phyloP scores from a whole-genome alignment of 2,888 invertebrate species.

The Lordiphosa fenestrarum region DNA sequence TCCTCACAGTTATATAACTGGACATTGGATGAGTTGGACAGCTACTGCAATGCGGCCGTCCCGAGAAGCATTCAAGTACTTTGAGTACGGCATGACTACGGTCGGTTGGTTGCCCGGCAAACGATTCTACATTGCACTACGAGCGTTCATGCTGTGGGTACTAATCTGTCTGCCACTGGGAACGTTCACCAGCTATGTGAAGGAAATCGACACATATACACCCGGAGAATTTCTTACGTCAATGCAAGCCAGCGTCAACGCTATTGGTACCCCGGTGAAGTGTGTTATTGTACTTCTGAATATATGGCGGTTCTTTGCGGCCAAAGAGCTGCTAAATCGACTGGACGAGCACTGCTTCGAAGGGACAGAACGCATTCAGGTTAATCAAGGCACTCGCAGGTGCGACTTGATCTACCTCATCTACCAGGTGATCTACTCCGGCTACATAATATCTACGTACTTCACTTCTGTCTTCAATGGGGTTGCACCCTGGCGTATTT shows the following conservation, averaged over 20 bases:
- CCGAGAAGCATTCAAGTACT: slow-evolving; percentile 32
- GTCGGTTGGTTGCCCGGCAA: slow-evolving; percentile 31
- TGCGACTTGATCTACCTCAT: slow-evolving; percentile 1
- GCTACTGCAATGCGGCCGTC: neutral
- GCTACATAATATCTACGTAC: neutral
- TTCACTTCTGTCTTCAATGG: neutral
- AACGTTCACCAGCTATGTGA: slow-evolving; percentile 20
- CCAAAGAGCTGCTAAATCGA: neutral
- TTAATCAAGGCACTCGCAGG: neutral
- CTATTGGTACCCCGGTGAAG: neutral
- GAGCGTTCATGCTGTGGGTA: slow-evolving; percentile 12
- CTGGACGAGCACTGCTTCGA: neutral
- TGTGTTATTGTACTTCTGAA: neutral
- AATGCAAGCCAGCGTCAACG: neutral
- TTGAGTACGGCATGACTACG: slow-evolving; percentile 17
- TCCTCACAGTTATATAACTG: no score
- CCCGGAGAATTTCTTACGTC: neutral
- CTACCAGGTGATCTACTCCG: neutral
- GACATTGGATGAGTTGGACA: no score
- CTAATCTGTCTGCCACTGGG: slow-evolving; percentile 29
- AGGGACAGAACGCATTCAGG: neutral
- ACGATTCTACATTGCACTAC: slow-evolving; percentile 12
- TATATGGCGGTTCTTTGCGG: neutral
- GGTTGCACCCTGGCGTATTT: neutral
- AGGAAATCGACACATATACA: slow-evolving; percentile 16